These are phyloP conservation scores for Nannoperca australis DNA, from an alignment of 2,797 vertebrate species.

Conservation along the genomic window DNA sequence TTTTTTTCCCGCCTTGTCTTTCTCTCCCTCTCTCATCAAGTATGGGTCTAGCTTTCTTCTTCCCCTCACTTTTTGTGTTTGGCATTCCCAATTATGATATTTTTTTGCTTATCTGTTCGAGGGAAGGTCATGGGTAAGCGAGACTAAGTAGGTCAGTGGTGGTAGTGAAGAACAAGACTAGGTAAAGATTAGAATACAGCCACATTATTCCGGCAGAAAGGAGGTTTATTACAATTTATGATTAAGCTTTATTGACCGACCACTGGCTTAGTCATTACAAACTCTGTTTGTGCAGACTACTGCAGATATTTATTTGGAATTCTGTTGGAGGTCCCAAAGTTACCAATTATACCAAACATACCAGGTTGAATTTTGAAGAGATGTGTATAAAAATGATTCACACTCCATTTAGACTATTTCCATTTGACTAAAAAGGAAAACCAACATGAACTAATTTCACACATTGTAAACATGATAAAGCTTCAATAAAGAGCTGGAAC, in stretches of 20 bases:
- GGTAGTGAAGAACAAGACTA: background rate
- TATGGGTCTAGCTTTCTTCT: background rate
- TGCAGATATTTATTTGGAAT: background rate
- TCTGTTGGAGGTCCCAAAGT: background rate
- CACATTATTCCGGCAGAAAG: background rate
- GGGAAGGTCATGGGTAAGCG: background rate
- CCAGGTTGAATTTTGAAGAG: background rate
- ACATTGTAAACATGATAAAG: constrained; percentile 12
- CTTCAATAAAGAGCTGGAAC: constrained; percentile 7
- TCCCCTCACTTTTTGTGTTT: background rate
- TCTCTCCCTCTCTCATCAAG: background rate
- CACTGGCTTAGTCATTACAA: background rate
- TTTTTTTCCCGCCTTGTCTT: background rate
- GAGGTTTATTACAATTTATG: constrained; percentile 9
- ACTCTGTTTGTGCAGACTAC: constrained; percentile 7
- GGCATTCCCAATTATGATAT: background rate
- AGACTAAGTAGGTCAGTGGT: constrained; percentile 12
- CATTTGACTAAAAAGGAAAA: background rate
- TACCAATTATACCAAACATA: constrained; percentile 17
- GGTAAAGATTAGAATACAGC: constrained; percentile 1
- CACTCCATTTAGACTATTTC: background rate
- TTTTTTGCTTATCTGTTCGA: constrained; percentile 4
- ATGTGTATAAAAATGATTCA: background rate
- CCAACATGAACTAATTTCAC: background rate
- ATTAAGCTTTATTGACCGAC: background rate